Base-by-base conservation (phyloP, 2,888 invertebrate genomes). In the Eudemis profundana region DNA sequence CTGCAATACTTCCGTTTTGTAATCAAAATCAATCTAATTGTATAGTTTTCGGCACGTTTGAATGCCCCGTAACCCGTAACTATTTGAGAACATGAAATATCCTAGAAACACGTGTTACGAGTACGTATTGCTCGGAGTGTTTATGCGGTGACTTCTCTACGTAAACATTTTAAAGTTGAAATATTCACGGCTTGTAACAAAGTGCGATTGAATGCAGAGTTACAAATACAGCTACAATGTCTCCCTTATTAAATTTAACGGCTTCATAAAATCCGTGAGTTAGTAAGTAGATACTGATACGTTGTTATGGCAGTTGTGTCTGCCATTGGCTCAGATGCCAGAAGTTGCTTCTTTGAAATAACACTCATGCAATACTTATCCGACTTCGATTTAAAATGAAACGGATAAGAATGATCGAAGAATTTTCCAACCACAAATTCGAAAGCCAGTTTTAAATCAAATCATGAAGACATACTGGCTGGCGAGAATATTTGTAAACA, bases 21-120 rank as follows among this genome's bases (percentile, higher is more conserved):
- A 59, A 59, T 38, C 36, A 47, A 3, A 27, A 47, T 38, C 44
- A 29, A 57, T 46, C 29, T 47, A 47, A 47, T 59, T 47, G 47
- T 47, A 47, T 47, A 57, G 33, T 59, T 47, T 47, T 59, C 21
- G 36, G 36, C 47, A 23, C 21, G 12, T 14, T n/a, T 44, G 47
- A 59, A 59, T 53, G 46, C 15, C n/a, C n/a, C n/a, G n/a, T n/a
- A n/a, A n/a, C n/a, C 33, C 15, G 61, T 19, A 10, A 23, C 53
- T 67, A 62, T 67, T 62, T 51, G 36, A 29, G 51, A 54, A 38
- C 47, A 63, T 63, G 63, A 67, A 63, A 59, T 63, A 63, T 69
- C 61, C 59, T 63, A 61, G 51, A 66, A 62, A 67, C 66, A 69
- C 68, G 69, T 70, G 70, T 70, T 67, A 46, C n/a, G n/a, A n/a